Percentiles rank a stretch among this genome's conserved stretches.
Conservation (phyloP, 2,113 vertebrate genomes). For the Microcebus lehilahytsara region DNA sequence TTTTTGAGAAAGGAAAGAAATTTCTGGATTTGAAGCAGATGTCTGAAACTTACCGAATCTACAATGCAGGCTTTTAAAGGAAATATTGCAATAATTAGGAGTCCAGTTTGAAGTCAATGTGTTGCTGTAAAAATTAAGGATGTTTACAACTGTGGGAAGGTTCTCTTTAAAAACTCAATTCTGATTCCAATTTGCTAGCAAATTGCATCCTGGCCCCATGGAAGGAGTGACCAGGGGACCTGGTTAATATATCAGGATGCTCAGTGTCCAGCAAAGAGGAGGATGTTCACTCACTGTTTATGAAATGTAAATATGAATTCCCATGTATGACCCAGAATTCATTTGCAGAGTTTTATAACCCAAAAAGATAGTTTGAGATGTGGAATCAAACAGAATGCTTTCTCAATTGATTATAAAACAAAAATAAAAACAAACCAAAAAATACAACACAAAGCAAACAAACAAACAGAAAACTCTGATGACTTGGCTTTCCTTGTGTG, state of each 20-base stretch:
- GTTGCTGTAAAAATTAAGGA: slow-evolving; percentile 79
- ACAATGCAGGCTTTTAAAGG: slow-evolving; percentile 73
- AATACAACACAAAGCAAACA: too few species aligned
- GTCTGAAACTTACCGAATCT: slow-evolving; percentile 68
- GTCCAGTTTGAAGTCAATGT: slow-evolving; percentile 73
- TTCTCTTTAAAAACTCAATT: slow-evolving; percentile 73
- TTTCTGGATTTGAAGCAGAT: slow-evolving; percentile 74
- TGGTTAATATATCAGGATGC: slow-evolving; percentile 46
- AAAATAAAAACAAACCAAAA: background rate
- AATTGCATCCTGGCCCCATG: slow-evolving; percentile 74
- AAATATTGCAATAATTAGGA: slow-evolving; percentile 78
- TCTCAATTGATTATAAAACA: slow-evolving; percentile 25
- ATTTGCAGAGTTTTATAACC: background rate
- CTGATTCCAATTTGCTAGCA: slow-evolving; percentile 71
- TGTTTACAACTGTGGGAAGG: slow-evolving; percentile 74
- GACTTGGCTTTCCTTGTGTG: slow-evolving; percentile 62
- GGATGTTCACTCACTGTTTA: background rate
- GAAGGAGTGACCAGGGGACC: slow-evolving; percentile 29
- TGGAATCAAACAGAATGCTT: slow-evolving; percentile 30
- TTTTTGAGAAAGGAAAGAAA: slow-evolving; percentile 75
- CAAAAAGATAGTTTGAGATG: slow-evolving; percentile 15
- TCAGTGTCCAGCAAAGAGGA: background rate
- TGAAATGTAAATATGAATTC: slow-evolving; percentile 55
- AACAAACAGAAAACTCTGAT: background rate
- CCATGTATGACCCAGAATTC: background rate